Conservation (phyloP, 2,888 invertebrate genomes). For the Patella caerulea region DNA sequence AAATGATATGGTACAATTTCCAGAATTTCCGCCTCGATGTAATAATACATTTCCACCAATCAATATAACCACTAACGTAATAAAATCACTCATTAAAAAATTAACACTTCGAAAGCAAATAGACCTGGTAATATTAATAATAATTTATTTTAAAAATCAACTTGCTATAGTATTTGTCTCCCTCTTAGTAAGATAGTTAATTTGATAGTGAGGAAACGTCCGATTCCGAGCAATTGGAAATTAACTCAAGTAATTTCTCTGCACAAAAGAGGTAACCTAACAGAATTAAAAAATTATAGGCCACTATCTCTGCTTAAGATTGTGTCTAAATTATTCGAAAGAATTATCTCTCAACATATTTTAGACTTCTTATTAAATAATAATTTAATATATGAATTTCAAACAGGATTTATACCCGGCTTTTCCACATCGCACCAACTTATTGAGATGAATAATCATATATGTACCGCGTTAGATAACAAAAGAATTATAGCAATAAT, state of each 20-base stretch:
- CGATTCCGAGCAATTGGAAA: constrained; percentile 37
- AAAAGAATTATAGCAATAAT: constrained; percentile 34
- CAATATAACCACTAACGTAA: too few relatives aligned
- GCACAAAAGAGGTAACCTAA: constrained; percentile 38
- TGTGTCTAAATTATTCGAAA: constrained; percentile 38
- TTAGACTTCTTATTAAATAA: constrained; percentile 29
- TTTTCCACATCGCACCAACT: constrained; percentile 43
- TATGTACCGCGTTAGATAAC: constrained; percentile 27
- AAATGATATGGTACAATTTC: too few relatives aligned
- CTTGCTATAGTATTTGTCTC: too few relatives aligned
- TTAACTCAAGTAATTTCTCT: constrained; percentile 35
- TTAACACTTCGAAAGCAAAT: constrained; percentile 7
- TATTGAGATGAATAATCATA: constrained; percentile 32
- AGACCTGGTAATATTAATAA: neutral
- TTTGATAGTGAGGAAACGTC: neutral
- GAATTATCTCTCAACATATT: constrained; percentile 35
- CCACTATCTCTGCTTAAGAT: constrained; percentile 37
- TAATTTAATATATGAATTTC: constrained; percentile 35
- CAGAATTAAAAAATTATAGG: constrained; percentile 36
- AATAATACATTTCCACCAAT: too few relatives aligned
- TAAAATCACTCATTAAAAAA: neutral
- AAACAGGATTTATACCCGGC: constrained; percentile 40
- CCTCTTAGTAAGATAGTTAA: too few relatives aligned
- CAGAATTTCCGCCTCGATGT: neutral
- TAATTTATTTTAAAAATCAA: neutral